Evolutionary conservation across 2,113 vertebrate species (phyloP), one percentile per base, ranked within the genome.

Genomic region (Myxocyprinus asiaticus): DNA sequence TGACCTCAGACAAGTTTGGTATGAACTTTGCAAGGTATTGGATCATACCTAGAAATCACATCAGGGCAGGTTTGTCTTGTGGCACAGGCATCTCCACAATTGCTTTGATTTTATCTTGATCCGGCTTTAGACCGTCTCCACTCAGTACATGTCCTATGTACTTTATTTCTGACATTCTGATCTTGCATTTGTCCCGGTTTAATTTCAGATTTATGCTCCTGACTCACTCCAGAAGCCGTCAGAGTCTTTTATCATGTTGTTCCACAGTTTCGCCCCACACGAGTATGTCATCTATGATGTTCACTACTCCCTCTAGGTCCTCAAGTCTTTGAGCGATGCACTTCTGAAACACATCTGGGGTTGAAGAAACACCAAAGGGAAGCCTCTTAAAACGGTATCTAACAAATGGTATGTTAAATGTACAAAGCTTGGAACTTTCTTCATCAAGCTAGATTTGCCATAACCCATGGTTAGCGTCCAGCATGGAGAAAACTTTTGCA

Each of bases 381-480:
- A n/a, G n/a, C n/a, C n/a, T n/a, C n/a, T n/a, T n/a, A n/a, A n/a
- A n/a, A n/a, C n/a, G n/a, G n/a, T n/a, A n/a, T n/a, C n/a, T 61
- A 14, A 10, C 42, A 9, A 77, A 66, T 0, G 64, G 79, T 10
- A 66, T 72, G 11, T 84, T 84, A 15, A 81, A 78, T 0, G 14
- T 78, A 9, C 47, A 74, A 4, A 83, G 22, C 10, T 58, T 70
- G 2, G 58, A 69, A 50, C 71, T 83, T 17, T 79, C 67, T 7
- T 82, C 50, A 62, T 71, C 66, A 2, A 77, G n/a, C 43, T 58
- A 9, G 17, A 81, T 58, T 42, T 78, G 76, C 43, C 68, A 82
- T 8, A 78, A 74, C n/a, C 4, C 76, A n/a, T 77, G 76, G 22
- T 59, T 61, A 10, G 75, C 62, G 44, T 82, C 75, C 8, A 72